These are phyloP conservation scores for Distichodus sexfasciatus DNA, from an alignment of 2,797 vertebrate genomes.

Conservation along the genomic window DNA sequence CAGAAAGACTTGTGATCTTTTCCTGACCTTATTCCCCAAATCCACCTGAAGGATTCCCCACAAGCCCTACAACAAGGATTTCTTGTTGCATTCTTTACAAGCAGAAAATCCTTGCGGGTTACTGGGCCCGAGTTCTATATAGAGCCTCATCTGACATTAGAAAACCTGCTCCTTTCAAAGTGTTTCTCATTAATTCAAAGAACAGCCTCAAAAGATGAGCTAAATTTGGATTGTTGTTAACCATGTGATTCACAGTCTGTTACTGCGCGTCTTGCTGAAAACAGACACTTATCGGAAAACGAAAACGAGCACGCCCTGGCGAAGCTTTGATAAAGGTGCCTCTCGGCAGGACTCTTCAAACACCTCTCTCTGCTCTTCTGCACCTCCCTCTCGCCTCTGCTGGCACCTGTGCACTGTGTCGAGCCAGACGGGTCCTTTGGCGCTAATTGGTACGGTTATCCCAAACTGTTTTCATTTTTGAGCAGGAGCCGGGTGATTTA, in stretches of 20 bases:
- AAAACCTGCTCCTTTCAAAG: constrained; percentile 14
- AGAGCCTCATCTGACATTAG: too few relatives aligned
- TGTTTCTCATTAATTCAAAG: constrained; percentile 56
- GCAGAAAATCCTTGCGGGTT: too few relatives aligned
- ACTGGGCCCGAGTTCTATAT: too few relatives aligned
- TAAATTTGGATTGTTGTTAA: constrained; percentile 60
- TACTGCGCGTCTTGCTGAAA: constrained; percentile 63
- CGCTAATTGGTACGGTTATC: constrained; percentile 18
- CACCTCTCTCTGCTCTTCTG: constrained; percentile 10
- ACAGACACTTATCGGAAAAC: constrained; percentile 63
- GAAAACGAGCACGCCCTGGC: constrained; percentile 14
- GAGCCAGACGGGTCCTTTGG: constrained; percentile 2
- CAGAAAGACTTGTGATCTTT: too few relatives aligned
- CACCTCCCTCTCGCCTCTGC: constrained; percentile 9
- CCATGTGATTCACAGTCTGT: constrained; percentile 48
- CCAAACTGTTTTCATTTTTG: neutral
- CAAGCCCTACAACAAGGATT: too few relatives aligned
- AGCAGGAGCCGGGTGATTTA: constrained; percentile 3
- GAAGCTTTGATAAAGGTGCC: constrained; percentile 61
- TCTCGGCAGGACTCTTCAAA: constrained; percentile 50
- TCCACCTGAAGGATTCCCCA: too few relatives aligned
- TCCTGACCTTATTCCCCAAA: too few relatives aligned
- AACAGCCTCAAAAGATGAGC: constrained; percentile 53
- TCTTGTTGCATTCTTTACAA: too few relatives aligned
- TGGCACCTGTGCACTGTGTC: neutral